Evolutionary conservation across 2,888 invertebrate species (phyloP).

Genomic region (Drosophila algonquin): DNA sequence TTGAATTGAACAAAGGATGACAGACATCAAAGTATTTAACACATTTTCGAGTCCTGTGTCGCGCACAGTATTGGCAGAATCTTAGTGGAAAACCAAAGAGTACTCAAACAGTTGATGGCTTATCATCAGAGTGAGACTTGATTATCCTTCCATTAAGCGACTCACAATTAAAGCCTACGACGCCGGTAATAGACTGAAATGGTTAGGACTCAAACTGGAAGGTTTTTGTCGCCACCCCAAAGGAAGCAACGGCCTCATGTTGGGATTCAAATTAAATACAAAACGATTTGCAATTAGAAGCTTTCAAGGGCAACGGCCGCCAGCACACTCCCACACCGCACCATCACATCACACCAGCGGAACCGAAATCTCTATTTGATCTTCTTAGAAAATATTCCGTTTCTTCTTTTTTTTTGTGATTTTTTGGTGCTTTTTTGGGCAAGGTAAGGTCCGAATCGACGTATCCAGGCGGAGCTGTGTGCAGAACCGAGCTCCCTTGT

Average conservation of each 20-base stretch:
- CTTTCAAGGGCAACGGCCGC: conserved; percentile 64
- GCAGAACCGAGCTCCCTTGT: conserved; percentile 66
- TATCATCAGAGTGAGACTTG: too few species aligned
- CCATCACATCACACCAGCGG: conserved; percentile 25
- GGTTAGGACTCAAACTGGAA: too few species aligned
- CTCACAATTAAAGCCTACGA: too few species aligned
- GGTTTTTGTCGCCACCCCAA: too few species aligned
- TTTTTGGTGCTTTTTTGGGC: conserved; percentile 27
- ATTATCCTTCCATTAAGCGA: too few species aligned
- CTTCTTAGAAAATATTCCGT: conserved; percentile 38
- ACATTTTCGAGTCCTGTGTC: background rate
- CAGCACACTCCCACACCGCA: background rate
- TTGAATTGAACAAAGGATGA: background rate
- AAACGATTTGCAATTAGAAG: conserved; percentile 58
- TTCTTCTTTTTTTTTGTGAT: conserved; percentile 25
- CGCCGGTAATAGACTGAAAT: too few species aligned
- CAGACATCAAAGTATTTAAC: too few species aligned
- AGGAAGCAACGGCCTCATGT: too few species aligned
- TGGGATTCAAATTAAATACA: background rate
- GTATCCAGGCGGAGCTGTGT: conserved; percentile 38
- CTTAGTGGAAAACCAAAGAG: background rate
- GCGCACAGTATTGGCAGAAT: background rate
- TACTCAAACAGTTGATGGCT: background rate
- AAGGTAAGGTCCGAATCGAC: conserved; percentile 13
- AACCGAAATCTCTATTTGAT: conserved; percentile 18